A percentile compares a stretch with the other conserved stretches of the same genome.
Evolutionary conservation across 2,797 vertebrate genomes (phyloP).

Genomic region (Leptodactylus fallax): DNA sequence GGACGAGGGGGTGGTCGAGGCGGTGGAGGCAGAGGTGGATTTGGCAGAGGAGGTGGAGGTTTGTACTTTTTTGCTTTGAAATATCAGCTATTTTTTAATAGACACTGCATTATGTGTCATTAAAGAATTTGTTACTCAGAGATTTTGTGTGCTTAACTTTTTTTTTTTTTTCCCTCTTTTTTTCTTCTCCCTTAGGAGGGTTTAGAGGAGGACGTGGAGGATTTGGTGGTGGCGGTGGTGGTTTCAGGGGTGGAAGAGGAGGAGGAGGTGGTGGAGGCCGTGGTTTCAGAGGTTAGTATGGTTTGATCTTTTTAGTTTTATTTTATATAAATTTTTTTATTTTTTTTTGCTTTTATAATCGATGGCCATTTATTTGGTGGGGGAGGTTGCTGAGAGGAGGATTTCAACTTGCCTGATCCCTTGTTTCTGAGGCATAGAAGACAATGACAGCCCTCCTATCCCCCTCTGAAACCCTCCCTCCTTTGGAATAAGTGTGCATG

Average conservation of each 20-base stretch:
- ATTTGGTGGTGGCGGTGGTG: constrained; percentile 81
- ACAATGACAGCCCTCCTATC: no score
- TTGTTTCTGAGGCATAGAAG: no score
- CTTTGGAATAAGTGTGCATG: no score
- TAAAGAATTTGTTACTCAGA: no score
- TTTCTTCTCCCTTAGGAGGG: constrained; percentile 78
- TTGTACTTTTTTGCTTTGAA: neutral
- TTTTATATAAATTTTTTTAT: neutral
- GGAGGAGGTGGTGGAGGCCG: constrained; percentile 84
- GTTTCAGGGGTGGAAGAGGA: constrained; percentile 69
- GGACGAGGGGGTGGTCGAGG: constrained; percentile 66
- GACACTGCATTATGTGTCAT: no score
- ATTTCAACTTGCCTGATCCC: no score
- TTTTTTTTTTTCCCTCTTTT: neutral
- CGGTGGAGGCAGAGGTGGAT: constrained; percentile 64
- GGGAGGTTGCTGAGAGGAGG: no score
- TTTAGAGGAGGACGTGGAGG: constrained; percentile 88
- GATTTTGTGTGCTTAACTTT: neutral
- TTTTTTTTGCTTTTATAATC: neutral
- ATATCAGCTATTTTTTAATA: neutral
- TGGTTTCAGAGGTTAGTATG: constrained; percentile 88
- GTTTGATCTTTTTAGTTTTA: neutral
- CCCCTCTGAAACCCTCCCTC: no score
- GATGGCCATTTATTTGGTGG: no score
- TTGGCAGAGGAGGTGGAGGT: constrained; percentile 45